Base-by-base conservation (phyloP, 1,140 invertebrate genomes). In the Zaprionus ghesquierei region DNA sequence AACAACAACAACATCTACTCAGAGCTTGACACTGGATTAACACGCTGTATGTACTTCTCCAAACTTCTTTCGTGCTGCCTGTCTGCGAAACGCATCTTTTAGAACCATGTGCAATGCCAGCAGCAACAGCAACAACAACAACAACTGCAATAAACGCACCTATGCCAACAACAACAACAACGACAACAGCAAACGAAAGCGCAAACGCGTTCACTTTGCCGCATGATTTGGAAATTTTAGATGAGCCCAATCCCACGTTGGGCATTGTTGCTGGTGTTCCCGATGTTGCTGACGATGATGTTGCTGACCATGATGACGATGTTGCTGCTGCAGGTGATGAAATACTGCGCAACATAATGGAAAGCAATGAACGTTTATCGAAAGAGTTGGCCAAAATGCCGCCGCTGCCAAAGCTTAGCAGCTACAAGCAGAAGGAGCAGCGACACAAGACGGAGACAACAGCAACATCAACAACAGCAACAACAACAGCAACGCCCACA, bases 41-140 rank as follows among this genome's bases (percentile, higher is more conserved):
- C 84, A 87, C 74, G 87, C 79, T 90, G 79, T 87, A 87, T 90
- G 79, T 87, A 87, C 82, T 90, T 90, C 75, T 90, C 69, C 84
- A 87, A 90, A 86, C 77, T 73, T 84, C 79, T 84, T 89, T 90
- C 77, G 84, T 77, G 87, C 87, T 90, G 87, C 87, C 68, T 54
- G 65, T 53, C 59, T 69, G 74, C 60, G 31, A 53, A 74, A 69
- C 50, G 73, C 22, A 18, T 69, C 80, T 5, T 79, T 51, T 71
- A 86, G 78, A 85, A 65, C 58, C 71, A 75, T 64, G 33, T 64
- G 55, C 27, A 79, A 86, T 72, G 68, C 71, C 79, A 58, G 25
- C 66, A 56, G 46, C 41, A 56, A 10, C 25, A 23, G 3, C 22
- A 18, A 29, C 51, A 55, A 15, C 58, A 62, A 20, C 33, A 41